phyloP scores from a whole-genome alignment of 2,113 vertebrate species.

The Onychorhynchus coronatus region DNA sequence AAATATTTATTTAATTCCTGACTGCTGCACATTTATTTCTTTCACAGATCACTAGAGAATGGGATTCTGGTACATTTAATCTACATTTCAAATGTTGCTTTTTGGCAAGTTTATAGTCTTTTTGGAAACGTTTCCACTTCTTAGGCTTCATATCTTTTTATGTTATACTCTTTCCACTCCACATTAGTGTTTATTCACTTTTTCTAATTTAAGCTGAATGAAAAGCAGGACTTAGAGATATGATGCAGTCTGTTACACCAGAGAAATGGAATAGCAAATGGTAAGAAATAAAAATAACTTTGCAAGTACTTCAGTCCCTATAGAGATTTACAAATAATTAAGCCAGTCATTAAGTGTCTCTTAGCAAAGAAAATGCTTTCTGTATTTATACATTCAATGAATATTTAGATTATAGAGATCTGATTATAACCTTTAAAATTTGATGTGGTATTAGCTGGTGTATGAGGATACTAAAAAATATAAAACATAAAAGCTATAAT shows the following conservation, averaged over 20 bases:
- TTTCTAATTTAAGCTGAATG: neutral
- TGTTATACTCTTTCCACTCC: neutral
- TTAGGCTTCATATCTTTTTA: neutral
- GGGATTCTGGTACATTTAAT: neutral
- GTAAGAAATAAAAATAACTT: neutral
- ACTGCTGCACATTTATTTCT: neutral
- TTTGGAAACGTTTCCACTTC: neutral
- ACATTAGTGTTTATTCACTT: neutral
- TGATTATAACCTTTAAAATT: neutral
- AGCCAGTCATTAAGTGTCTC: neutral
- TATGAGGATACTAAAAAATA: neutral
- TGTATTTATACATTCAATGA: neutral
- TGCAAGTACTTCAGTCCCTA: neutral
- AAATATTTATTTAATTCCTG: constrained; percentile 1
- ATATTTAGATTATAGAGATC: neutral
- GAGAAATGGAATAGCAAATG: neutral
- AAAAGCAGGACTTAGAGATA: neutral
- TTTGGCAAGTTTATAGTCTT: neutral
- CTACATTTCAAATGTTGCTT: neutral
- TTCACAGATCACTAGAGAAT: neutral
- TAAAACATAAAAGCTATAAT: neutral
- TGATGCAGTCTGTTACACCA: neutral
- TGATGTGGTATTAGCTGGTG: neutral
- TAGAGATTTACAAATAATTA: neutral
- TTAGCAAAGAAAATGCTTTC: neutral